A percentile compares a stretch with the other conserved stretches of the same genome.
phyloP scores from a whole-genome alignment of 2,888 invertebrate species.

The Nezara viridula region DNA sequence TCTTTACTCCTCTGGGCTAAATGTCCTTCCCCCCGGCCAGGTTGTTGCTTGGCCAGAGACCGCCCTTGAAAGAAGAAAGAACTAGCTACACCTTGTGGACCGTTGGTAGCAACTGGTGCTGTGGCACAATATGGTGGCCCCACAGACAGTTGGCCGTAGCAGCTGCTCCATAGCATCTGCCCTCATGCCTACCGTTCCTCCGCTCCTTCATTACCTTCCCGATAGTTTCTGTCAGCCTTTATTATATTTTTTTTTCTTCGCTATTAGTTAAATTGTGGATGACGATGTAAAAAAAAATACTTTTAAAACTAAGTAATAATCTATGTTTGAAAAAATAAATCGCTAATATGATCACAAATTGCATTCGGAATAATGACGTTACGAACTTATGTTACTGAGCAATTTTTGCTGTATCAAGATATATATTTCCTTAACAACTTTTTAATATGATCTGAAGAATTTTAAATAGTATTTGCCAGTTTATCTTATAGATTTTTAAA shows the following conservation, averaged over 20 bases:
- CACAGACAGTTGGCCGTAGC: constrained; percentile 50
- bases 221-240: neutral
- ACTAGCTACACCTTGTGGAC: constrained; percentile 33
- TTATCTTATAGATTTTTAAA: too few species aligned
- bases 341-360: too few species aligned
- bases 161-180: constrained; percentile 54
- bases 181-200: constrained; percentile 17
- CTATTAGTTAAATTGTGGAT: neutral
- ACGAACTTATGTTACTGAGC: too few species aligned
- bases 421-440: too few species aligned
- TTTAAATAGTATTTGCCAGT: too few species aligned
- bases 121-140: constrained; percentile 24
- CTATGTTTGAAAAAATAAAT: too few species aligned
- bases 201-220: constrained; percentile 7
- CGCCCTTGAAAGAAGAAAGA: constrained; percentile 40
- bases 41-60: neutral
- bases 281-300: neutral
- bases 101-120: constrained; percentile 40
- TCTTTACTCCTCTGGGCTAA: neutral
- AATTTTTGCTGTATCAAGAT: too few species aligned
- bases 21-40: neutral
- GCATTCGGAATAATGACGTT: too few species aligned
- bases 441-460: too few species aligned
- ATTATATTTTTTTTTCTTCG: neutral
- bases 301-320: neutral